Conservation (phyloP, 2,113 vertebrate species). For the Passer domesticus region DNA sequence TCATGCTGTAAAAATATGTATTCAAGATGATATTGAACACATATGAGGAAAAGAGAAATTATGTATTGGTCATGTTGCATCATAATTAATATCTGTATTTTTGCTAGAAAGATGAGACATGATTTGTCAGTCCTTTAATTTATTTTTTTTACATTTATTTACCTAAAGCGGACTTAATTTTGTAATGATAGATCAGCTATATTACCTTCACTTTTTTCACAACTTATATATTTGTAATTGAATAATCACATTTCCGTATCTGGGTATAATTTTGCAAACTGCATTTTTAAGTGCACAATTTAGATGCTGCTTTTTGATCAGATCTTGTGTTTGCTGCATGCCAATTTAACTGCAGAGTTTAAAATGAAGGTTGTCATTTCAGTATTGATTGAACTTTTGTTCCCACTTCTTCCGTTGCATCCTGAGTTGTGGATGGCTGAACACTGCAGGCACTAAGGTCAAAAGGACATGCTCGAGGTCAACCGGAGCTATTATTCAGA, state of each 20-base stretch:
- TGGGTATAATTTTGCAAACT: neutral
- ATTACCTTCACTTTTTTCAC: neutral
- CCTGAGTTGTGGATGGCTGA: neutral
- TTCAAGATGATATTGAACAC: neutral
- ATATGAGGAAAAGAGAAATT: neutral
- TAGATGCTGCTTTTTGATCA: neutral
- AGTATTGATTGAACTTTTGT: neutral
- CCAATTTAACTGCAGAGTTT: neutral
- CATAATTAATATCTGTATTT: neutral
- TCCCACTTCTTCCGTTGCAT: neutral
- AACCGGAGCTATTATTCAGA: neutral
- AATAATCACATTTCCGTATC: neutral
- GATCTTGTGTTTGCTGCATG: neutral
- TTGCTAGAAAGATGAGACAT: neutral
- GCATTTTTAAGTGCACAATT: neutral
- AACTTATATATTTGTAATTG: neutral
- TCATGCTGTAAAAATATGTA: conserved; percentile 10
- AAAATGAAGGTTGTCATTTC: neutral
- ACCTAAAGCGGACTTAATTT: neutral
- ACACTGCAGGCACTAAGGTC: neutral
- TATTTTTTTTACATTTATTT: neutral
- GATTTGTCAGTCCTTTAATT: neutral
- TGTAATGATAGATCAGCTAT: neutral
- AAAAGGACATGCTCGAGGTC: neutral
- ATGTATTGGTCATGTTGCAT: neutral